Percentiles rank a stretch among this genome's conserved stretches.
These are phyloP conservation scores for Drosophila pseudotakahashii DNA, from an alignment of 2,888 invertebrate genomes.

Conservation along the genomic window DNA sequence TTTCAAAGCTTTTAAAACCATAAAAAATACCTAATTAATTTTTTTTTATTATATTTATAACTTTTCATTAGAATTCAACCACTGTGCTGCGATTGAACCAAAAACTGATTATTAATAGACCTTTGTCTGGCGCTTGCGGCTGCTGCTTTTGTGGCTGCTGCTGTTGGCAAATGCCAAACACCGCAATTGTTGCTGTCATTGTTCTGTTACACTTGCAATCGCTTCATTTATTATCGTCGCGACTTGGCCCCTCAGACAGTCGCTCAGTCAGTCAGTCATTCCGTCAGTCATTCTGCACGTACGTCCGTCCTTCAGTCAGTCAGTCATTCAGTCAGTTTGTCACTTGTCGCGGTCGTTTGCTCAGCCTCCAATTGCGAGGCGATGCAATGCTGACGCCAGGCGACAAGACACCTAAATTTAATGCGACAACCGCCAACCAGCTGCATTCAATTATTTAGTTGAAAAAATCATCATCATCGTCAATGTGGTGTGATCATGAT, in stretches of 20 bases:
- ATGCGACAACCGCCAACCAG: slow-evolving; percentile 81
- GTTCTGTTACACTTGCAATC: slow-evolving; percentile 81
- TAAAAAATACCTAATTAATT: no score
- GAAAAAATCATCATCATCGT: slow-evolving; percentile 69
- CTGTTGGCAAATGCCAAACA: slow-evolving; percentile 80
- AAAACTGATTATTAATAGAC: slow-evolving; percentile 75
- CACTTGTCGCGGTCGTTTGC: slow-evolving; percentile 76
- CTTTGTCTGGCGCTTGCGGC: slow-evolving; percentile 68
- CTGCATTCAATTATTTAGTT: slow-evolving; percentile 82
- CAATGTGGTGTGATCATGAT: slow-evolving; percentile 22
- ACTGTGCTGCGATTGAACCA: slow-evolving; percentile 56
- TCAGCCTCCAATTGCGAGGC: slow-evolving; percentile 62
- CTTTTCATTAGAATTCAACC: neutral
- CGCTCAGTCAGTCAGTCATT: slow-evolving; percentile 13
- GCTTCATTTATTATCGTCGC: slow-evolving; percentile 80
- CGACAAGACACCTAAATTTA: slow-evolving; percentile 79
- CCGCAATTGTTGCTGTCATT: slow-evolving; percentile 80
- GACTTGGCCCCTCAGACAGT: slow-evolving; percentile 42
- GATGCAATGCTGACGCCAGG: slow-evolving; percentile 43
- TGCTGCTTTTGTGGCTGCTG: slow-evolving; percentile 46
- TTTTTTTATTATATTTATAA: no score
- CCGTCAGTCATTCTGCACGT: slow-evolving; percentile 9
- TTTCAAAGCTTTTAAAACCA: no score
- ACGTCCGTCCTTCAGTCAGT: slow-evolving; percentile 4
- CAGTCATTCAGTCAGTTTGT: slow-evolving; percentile 46